phyloP scores from a whole-genome alignment of 2,888 invertebrate species.

The Caenorhabditis macrosperma region DNA sequence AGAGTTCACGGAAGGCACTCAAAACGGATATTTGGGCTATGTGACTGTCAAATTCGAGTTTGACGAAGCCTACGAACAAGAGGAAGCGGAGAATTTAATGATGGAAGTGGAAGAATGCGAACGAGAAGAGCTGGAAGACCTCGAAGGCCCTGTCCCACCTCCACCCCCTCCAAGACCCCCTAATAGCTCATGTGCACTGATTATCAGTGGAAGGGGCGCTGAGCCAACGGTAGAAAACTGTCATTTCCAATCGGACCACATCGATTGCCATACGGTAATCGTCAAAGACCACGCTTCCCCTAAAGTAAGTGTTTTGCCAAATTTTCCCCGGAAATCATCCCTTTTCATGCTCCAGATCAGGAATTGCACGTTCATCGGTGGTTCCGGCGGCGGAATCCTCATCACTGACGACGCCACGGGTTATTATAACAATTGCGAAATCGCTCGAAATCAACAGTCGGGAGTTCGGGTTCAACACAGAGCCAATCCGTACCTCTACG shows the following conservation, averaged over 20 bases:
- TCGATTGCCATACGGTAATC: constrained; percentile 97
- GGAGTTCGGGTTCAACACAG: constrained; percentile 98
- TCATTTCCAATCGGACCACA: constrained; percentile 94
- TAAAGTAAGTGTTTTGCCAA: constrained; percentile 81
- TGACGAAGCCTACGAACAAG: constrained; percentile 27
- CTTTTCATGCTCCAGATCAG: constrained; percentile 38
- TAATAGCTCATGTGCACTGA: constrained; percentile 28
- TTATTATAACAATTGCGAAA: constrained; percentile 91
- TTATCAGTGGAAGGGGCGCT: constrained; percentile 90
- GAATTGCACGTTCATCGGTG: constrained; percentile 97
- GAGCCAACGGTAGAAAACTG: constrained; percentile 97
- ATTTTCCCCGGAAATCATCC: no score
- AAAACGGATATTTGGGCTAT: constrained; percentile 31
- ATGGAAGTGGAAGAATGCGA: constrained; percentile 21
- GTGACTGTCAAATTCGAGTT: constrained; percentile 44
- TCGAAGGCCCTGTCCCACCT: background rate
- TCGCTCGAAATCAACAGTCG: constrained; percentile 94
- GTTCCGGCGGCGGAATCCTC: constrained; percentile 98
- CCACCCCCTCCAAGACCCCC: background rate
- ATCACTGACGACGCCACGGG: constrained; percentile 96
- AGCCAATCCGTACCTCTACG: constrained; percentile 85
- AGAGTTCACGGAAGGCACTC: constrained; percentile 26
- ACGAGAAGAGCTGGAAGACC: background rate
- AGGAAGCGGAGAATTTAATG: constrained; percentile 18
- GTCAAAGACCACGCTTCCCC: constrained; percentile 98